Base-by-base conservation (phyloP, 2,888 invertebrate species). In the Gastracanthus pulcherrimus region DNA sequence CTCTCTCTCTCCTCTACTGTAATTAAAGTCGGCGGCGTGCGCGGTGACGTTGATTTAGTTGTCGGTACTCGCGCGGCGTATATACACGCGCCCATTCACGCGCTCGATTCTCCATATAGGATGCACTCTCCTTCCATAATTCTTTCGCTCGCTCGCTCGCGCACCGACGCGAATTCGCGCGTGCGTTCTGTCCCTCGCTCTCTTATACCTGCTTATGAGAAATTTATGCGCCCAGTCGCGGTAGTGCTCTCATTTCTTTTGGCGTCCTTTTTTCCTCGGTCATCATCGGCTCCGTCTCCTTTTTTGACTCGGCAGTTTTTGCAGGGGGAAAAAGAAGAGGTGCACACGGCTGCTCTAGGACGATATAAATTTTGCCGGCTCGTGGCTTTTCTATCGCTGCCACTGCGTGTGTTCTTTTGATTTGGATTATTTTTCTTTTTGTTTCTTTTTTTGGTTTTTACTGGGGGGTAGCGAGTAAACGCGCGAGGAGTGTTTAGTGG, bases 21-120 rank as follows among this genome's bases (percentile, higher is more conserved):
- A 82, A 82, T 82, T 82, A 82, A 82, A 80, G 36, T 71, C 80
- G 79, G 67, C 70, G 66, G 70, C 64, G 58, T 23, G 45, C 58
- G 36, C n/a, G 70, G 23, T 77, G 82, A 80, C 82, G 75, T 82
- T 82, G 82, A 82, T 82, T 82, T 82, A 82, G 77, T 82, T 45
- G 82, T 80, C 67, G 78, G n/a, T 55, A 51, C 26, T 11, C 34
- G 23, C 19, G n/a, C n/a, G n/a, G n/a, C n/a, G n/a, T n/a, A n/a
- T n/a, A n/a, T n/a, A n/a, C n/a, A n/a, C n/a, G n/a, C n/a, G n/a
- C n/a, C n/a, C n/a, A n/a, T n/a, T n/a, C n/a, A n/a, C n/a, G n/a
- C n/a, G n/a, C n/a, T n/a, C n/a, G n/a, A n/a, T n/a, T n/a, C n/a
- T n/a, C n/a, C n/a, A n/a, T n/a, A n/a, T n/a, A n/a, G n/a, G n/a